These are phyloP conservation scores for Trachymyrmex cornetzi DNA, from an alignment of 1,140 invertebrate genomes.

Conservation along the genomic window DNA sequence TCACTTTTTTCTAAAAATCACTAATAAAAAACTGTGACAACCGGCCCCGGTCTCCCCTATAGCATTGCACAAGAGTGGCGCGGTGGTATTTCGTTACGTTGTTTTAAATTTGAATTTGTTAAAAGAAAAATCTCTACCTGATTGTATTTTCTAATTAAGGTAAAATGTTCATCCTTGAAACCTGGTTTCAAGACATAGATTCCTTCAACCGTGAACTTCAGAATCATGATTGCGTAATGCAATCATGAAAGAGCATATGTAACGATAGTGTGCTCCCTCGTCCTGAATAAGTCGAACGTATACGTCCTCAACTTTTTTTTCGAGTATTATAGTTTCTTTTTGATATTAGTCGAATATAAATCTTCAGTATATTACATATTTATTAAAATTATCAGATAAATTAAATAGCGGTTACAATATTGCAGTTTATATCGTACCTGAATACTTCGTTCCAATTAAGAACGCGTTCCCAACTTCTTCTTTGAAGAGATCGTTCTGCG, in stretches of 20 bases:
- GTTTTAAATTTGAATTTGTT: slow-evolving; percentile 29
- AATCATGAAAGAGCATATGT: not conserved
- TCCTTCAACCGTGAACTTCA: slow-evolving; percentile 57
- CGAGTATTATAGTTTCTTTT: not conserved
- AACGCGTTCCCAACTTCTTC: slow-evolving; percentile 81
- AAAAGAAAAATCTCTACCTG: slow-evolving; percentile 37
- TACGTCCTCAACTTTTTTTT: not conserved
- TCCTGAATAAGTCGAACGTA: not conserved
- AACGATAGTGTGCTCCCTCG: not conserved
- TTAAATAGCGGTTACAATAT: not conserved
- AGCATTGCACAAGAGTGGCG: slow-evolving; percentile 49
- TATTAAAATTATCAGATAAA: not conserved
- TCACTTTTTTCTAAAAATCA: too few relatives aligned
- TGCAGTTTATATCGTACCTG: slow-evolving; percentile 86
- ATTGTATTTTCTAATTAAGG: slow-evolving; percentile 44
- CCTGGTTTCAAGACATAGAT: not conserved
- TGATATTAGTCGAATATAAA: not conserved
- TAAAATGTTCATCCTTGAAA: slow-evolving; percentile 29
- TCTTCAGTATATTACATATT: not conserved
- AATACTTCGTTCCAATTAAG: slow-evolving; percentile 90
- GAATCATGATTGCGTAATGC: slow-evolving; percentile 40
- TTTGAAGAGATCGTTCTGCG: slow-evolving; percentile 86
- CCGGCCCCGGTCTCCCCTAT: not conserved
- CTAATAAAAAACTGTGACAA: too few relatives aligned
- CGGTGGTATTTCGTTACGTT: slow-evolving; percentile 31